phyloP scores from a whole-genome alignment of 2,888 invertebrate species.

The Ophion obscuratus region DNA sequence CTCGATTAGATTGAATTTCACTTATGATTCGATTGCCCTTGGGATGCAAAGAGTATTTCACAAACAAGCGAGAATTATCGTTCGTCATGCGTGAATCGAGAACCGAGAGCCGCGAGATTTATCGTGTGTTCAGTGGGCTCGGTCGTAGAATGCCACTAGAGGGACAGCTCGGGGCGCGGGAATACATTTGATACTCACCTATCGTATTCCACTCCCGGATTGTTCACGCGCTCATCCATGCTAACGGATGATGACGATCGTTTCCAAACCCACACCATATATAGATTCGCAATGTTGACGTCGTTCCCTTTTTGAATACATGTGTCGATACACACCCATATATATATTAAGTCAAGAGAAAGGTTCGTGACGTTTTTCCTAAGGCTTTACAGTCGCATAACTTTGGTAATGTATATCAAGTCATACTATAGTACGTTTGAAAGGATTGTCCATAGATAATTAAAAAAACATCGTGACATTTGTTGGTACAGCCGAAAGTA shows the following conservation, averaged over 20 bases:
- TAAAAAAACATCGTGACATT: no score
- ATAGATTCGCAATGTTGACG: not conserved
- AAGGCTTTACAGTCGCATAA: no score
- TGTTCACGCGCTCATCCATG: not conserved
- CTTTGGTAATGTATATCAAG: no score
- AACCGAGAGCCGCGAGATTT: slow-evolving; percentile 28
- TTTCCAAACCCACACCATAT: not conserved
- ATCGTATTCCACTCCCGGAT: slow-evolving; percentile 12
- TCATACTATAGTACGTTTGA: no score
- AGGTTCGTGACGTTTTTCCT: no score
- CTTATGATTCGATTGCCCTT: slow-evolving; percentile 43
- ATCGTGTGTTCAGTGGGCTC: slow-evolving; percentile 13
- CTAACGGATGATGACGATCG: not conserved
- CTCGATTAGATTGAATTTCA: slow-evolving; percentile 38
- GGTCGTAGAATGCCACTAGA: not conserved
- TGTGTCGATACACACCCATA: not conserved
- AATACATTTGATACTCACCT: slow-evolving; percentile 11
- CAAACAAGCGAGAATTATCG: slow-evolving; percentile 39
- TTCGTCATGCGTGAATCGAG: slow-evolving; percentile 46
- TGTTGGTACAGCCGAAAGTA: no score
- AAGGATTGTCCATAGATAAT: no score
- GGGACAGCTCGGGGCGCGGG: not conserved
- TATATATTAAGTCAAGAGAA: no score
- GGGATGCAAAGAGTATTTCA: slow-evolving; percentile 30
- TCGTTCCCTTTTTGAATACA: not conserved